Base-by-base conservation (phyloP, 2,797 vertebrate genomes). In the Falco concolor region DNA sequence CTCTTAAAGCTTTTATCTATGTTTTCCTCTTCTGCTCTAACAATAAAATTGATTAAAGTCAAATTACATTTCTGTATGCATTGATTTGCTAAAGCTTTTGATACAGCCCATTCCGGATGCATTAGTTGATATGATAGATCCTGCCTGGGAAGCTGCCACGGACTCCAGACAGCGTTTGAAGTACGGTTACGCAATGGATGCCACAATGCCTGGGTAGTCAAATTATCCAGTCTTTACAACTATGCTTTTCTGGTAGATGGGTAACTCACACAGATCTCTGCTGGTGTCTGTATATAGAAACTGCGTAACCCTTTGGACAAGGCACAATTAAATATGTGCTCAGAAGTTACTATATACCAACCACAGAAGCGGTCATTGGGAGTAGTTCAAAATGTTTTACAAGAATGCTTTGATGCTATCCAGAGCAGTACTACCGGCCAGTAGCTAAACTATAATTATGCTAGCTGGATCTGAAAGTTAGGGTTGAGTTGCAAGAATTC, bases 391-490 rank as follows among this genome's bases (percentile, higher is more conserved):
- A 95, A 95, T 34, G 79, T 78, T 85, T 65, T 64, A 75, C 88
- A 90, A 40, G 94, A 96, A 93, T 87, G 94, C 95, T 96, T 96
- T 96, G 95, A 96, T 96, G 94, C 93, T 95, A 57, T 77, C 94
- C 96, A 97, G 90, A 96, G 93, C 91, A 61, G 76, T 3, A 57
- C 73, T 84, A 89, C 88, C 68, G 91, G 94, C 93, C 94, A 73
- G 95, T 93, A 96, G 95, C 93, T 97, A 89, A 84, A 84, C 90
- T 96, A 49, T 95, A 95, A 96, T 96, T 96, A 96, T 30, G 76
- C 53, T 87, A 91, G 84, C 87, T 96, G 89, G 95, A 95, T 79
- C 77, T 79, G 69, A 95, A 90, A 94, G 90, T 64, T 77, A 69
- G 94, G 69, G 28, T 72, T 93, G 88, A 94, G 84, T 70, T 94